phyloP scores from a whole-genome alignment of 1,140 invertebrate species.

The Lineus longissimus region DNA sequence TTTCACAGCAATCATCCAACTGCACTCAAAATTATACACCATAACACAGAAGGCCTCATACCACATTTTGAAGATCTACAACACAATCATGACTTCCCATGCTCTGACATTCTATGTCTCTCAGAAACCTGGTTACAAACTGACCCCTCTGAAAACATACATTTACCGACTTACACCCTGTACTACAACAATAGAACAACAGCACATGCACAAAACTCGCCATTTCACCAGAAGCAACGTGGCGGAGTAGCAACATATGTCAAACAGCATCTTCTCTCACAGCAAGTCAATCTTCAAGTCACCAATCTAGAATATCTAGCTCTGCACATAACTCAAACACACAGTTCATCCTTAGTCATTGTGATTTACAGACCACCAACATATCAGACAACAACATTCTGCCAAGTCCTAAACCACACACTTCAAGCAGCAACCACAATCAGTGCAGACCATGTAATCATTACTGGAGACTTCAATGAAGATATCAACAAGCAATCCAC shows the following conservation, averaged over 20 bases:
- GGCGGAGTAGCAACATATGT: neutral
- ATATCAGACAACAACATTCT: conserved; percentile 5
- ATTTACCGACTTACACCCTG: neutral
- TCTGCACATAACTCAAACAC: no score
- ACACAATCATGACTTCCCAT: neutral
- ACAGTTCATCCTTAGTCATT: no score
- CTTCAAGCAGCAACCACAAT: neutral
- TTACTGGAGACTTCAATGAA: conserved; percentile 21
- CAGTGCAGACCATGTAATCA: neutral
- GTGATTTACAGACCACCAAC: conserved; percentile 15
- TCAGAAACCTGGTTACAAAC: neutral
- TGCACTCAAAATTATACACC: conserved; percentile 5
- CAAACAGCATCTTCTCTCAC: neutral
- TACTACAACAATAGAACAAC: neutral
- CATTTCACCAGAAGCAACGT: neutral
- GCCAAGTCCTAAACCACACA: neutral
- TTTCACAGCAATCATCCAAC: conserved; percentile 1
- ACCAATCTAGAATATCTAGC: conserved; percentile 7
- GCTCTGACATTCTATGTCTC: neutral
- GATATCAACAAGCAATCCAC: neutral
- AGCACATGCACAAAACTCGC: no score
- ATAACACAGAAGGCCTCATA: conserved; percentile 9
- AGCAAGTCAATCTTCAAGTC: neutral
- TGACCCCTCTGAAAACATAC: conserved; percentile 4
- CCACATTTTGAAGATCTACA: conserved; percentile 2